These are phyloP conservation scores for Oreocharis arfaki DNA, from an alignment of 2,113 vertebrate genomes.

Conservation along the genomic window DNA sequence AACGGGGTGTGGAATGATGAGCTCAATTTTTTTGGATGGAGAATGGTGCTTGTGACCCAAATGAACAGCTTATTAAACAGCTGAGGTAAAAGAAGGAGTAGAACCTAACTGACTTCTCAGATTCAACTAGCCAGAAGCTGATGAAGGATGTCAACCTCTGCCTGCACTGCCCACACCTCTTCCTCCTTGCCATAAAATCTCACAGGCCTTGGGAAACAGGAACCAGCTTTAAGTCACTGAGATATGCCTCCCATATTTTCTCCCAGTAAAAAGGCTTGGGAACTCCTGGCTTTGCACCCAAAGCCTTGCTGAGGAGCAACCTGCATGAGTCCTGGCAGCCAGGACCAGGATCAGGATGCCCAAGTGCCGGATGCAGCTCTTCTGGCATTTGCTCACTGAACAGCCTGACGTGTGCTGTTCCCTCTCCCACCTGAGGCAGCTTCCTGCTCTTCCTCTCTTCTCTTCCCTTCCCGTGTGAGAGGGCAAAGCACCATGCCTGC, in stretches of 20 bases:
- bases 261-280: not conserved
- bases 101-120: not conserved
- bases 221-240: not conserved
- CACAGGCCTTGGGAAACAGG: not conserved
- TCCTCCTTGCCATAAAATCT: not conserved
- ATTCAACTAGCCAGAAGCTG: not conserved
- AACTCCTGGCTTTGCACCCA: not conserved
- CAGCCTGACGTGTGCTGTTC: fast-evolving
- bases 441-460: not conserved
- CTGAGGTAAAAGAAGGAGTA: not conserved
- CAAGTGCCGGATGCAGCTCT: fast-evolving
- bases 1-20: not conserved
- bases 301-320: not conserved
- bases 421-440: not conserved
- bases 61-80: not conserved
- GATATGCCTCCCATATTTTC: not conserved
- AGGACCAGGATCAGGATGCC: not conserved
- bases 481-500: not conserved
- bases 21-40: not conserved
- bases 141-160: not conserved
- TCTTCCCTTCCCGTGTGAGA: not conserved
- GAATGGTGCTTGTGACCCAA: not conserved
- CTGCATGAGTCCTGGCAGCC: not conserved
- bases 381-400: not conserved
- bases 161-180: not conserved